Conservation (phyloP, 92 coral and sea anemone species). For the Paramuricea clavata region DNA sequence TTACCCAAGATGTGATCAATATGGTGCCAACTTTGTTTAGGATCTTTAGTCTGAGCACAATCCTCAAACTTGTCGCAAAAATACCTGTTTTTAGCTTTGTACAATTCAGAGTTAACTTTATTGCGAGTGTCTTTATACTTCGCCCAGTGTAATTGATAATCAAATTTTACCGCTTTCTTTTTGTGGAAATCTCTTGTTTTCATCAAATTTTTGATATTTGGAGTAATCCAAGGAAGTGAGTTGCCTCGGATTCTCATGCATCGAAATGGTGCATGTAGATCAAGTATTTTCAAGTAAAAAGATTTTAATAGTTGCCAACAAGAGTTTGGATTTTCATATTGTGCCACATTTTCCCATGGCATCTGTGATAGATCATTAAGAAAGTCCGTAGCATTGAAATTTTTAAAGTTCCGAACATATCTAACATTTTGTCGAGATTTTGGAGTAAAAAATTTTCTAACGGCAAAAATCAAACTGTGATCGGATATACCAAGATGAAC, state of each 20-base stretch:
- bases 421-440: conserved; percentile 13
- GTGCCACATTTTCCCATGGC: too few species aligned
- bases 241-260: too few species aligned
- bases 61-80: not conserved
- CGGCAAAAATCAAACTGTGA: conserved; percentile 61
- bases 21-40: not conserved
- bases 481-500: conserved; percentile 72
- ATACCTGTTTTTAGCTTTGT: not conserved
- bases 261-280: too few species aligned
- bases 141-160: too few species aligned
- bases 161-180: too few species aligned
- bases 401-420: conserved; percentile 7
- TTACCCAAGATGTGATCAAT: conserved; percentile 7
- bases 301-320: too few species aligned
- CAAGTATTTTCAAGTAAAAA: too few species aligned
- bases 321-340: too few species aligned
- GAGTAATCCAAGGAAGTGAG: conserved; percentile 46
- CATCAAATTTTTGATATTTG: conserved; percentile 33
- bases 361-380: not conserved
- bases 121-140: too few species aligned
- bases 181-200: conserved; percentile 39
- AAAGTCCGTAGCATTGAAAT: conserved; percentile 11
- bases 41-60: not conserved
- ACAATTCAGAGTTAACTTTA: not conserved
- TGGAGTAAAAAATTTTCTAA: conserved; percentile 42